These are phyloP conservation scores for Limnodromus scolopaceus DNA, from an alignment of 2,797 vertebrate genomes.

Conservation along the genomic window DNA sequence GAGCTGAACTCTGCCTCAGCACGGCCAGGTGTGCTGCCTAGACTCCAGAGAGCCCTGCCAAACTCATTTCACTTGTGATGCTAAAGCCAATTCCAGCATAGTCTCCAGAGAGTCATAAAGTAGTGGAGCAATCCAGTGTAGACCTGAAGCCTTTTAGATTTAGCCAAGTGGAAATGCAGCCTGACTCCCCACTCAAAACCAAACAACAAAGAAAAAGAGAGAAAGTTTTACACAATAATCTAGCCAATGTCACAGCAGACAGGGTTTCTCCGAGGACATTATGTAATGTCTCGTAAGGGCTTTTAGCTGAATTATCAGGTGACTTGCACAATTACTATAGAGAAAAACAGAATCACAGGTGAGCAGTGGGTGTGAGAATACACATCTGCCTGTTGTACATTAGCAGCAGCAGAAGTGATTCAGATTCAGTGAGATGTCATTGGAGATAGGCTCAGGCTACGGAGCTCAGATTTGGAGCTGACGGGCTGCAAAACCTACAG, in stretches of 20 bases:
- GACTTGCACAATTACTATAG: slow-evolving; percentile 49
- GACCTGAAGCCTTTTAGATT: slow-evolving; percentile 54
- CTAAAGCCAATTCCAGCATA: background rate
- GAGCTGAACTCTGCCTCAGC: slow-evolving; percentile 4
- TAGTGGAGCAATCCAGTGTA: slow-evolving; percentile 28
- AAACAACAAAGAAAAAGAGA: slow-evolving; percentile 46
- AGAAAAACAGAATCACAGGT: slow-evolving; percentile 62
- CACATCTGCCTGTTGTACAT: background rate
- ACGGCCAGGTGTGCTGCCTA: slow-evolving; percentile 25
- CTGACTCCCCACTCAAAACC: slow-evolving; percentile 46
- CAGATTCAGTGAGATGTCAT: background rate
- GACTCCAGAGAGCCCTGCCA: slow-evolving; percentile 41
- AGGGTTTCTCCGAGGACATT: slow-evolving; percentile 37
- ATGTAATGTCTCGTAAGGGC: slow-evolving; percentile 53
- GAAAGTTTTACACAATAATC: slow-evolving; percentile 52
- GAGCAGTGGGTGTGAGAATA: slow-evolving; percentile 47
- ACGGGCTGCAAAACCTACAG: background rate
- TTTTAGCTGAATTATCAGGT: slow-evolving; percentile 59
- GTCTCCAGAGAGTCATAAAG: slow-evolving; percentile 42
- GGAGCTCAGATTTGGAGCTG: background rate
- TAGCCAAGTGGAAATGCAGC: slow-evolving; percentile 63
- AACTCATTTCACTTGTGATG: slow-evolving; percentile 58
- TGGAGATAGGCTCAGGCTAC: background rate
- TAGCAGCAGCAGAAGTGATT: background rate
- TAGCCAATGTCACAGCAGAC: slow-evolving; percentile 45